Base-by-base conservation (phyloP, 2,113 vertebrate genomes). In the Macroglossus sobrinus region DNA sequence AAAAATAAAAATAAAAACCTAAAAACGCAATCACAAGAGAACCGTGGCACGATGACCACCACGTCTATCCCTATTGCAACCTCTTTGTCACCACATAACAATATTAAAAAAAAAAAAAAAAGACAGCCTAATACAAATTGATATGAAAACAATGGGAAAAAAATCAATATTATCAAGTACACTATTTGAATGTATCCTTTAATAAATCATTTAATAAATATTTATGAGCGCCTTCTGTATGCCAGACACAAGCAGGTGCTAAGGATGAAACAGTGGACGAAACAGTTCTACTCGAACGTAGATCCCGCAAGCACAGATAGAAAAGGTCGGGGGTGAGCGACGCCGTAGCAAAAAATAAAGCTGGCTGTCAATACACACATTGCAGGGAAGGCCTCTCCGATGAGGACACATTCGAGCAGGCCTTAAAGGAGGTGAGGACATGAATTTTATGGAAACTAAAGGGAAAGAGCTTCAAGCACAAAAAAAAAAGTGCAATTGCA, bases 221-320 rank as follows among this genome's bases (percentile, higher is more conserved):
- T 35, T 63, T 45, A 64, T 7, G 19, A 64, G 38, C 14, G 4
- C 22, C 72, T 40, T 50, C 19, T 4, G 5, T 2, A 24, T n/a
- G 19, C 5, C 38, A 68, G 38, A 35, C 40, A 19, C 38, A 16
- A 2, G 12, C n/a, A 43, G n/a, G 24, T 21, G 4, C 6, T 24
- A 7, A 6, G 4, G 50, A 43, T 11, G 33, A 38, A 43, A 53
- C 40, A 50, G 26, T 35, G 35, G 57, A 35, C 22, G 53, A 30
- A 71, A 21, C 14, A 16, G 9, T 7, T 55, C 33, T 33, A 14
- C 40, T 61, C 16, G 13, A 3, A 4, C 0, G 0, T 21, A 38
- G 68, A 75, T 59, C 75, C 68, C 33, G 16, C 4, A 21, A 26
- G 76, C 7, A 11, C 13, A 1, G 15, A 26, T 2, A 30, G 16